These are phyloP conservation scores for Vanacampus margaritifer DNA, from an alignment of 2,113 vertebrate genomes.

Conservation along the genomic window DNA sequence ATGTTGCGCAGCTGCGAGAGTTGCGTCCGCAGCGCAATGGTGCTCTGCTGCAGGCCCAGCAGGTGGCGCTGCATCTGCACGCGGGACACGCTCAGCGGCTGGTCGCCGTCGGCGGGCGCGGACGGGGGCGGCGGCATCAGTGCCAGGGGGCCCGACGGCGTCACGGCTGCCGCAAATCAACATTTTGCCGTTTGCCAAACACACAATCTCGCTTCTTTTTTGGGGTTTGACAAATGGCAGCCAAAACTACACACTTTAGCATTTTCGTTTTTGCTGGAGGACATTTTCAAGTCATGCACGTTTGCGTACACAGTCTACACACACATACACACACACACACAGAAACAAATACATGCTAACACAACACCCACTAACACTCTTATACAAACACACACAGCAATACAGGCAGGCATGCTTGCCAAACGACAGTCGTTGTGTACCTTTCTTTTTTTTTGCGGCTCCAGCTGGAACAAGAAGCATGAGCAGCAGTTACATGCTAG, in stretches of 20 bases:
- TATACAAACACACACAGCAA: slow-evolving; percentile 11
- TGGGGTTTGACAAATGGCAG: too few species aligned
- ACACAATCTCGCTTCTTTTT: too few species aligned
- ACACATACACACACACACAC: not conserved
- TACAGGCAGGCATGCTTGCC: not conserved
- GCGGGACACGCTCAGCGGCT: slow-evolving; percentile 81
- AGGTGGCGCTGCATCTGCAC: slow-evolving; percentile 94
- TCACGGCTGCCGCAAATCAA: slow-evolving; percentile 54
- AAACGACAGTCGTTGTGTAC: slow-evolving; percentile 54
- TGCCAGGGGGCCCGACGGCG: slow-evolving; percentile 76
- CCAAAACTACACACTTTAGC: too few species aligned
- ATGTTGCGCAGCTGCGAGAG: slow-evolving; percentile 88
- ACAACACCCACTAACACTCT: not conserved
- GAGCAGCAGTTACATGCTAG: slow-evolving; percentile 52
- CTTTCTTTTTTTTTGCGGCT: slow-evolving; percentile 74
- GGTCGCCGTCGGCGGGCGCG: slow-evolving; percentile 68
- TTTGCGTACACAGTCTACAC: too few species aligned
- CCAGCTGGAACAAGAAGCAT: slow-evolving; percentile 77
- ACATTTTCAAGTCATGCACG: not conserved
- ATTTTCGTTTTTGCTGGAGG: too few species aligned
- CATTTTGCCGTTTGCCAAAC: too few species aligned
- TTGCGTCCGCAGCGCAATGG: slow-evolving; percentile 86
- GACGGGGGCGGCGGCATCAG: slow-evolving; percentile 79
- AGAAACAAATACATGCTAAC: slow-evolving; percentile 16
- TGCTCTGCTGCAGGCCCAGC: slow-evolving; percentile 88